Conservation (phyloP, 2,888 invertebrate genomes). For the Drosophila maculinotata region DNA sequence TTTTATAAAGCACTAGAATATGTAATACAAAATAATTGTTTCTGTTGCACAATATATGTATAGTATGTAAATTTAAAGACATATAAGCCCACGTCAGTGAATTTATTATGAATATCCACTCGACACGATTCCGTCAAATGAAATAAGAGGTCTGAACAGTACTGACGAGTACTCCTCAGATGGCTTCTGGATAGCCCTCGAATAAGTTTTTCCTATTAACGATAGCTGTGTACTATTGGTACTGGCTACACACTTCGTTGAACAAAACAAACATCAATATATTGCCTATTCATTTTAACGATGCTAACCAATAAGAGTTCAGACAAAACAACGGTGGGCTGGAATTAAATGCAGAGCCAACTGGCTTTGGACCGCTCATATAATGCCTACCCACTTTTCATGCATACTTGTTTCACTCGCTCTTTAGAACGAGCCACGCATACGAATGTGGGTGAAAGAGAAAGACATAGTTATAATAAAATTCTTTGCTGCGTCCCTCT, state of each 20-base stretch:
- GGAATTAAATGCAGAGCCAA: constrained; percentile 35
- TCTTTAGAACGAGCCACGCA: background rate
- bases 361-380: constrained; percentile 33
- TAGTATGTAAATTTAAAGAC: constrained; percentile 80
- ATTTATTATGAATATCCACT: constrained; percentile 86
- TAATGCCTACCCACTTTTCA: constrained; percentile 39
- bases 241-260: constrained; percentile 78
- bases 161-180: constrained; percentile 86
- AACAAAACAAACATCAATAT: constrained; percentile 76
- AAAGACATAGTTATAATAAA: constrained; percentile 13
- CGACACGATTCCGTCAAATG: constrained; percentile 86
- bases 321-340: constrained; percentile 46
- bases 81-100: constrained; percentile 84
- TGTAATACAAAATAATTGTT: constrained; percentile 73
- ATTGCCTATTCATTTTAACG: constrained; percentile 73
- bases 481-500: constrained; percentile 29
- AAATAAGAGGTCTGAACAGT: constrained; percentile 86
- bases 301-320: constrained; percentile 54
- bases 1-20: constrained; percentile 70
- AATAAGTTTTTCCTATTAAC: constrained; percentile 85
- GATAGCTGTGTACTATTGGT: constrained; percentile 79
- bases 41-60: constrained; percentile 74
- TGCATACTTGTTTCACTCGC: constrained; percentile 41
- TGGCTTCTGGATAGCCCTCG: constrained; percentile 86
- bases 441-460: constrained; percentile 26